Evolutionary conservation across 2,797 vertebrate species (phyloP).

Genomic region (Poecile montanus): DNA sequence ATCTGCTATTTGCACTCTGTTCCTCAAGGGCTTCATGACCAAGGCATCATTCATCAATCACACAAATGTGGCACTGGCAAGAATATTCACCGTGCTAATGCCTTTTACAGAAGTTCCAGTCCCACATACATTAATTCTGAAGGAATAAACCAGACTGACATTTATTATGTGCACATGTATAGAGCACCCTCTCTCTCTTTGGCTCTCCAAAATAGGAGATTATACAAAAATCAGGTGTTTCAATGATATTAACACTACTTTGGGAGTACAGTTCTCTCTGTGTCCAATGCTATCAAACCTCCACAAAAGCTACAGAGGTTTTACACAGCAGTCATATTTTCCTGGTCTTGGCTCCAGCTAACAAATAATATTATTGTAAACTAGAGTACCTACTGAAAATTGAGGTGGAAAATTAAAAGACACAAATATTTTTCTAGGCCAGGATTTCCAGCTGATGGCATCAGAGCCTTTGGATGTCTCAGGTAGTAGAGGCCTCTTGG

Average conservation of each 20-base stretch:
- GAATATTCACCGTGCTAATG: slow-evolving; percentile 43
- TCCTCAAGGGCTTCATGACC: slow-evolving; percentile 27
- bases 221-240: slow-evolving; percentile 38
- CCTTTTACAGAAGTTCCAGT: slow-evolving; percentile 56
- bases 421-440: neutral
- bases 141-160: slow-evolving; percentile 56
- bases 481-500: neutral
- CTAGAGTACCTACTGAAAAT: neutral
- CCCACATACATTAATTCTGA: slow-evolving; percentile 16
- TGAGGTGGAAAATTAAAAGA: neutral
- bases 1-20: neutral
- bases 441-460: neutral
- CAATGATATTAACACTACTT: neutral
- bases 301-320: neutral
- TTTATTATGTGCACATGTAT: slow-evolving; percentile 48
- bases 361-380: neutral
- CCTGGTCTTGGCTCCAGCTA: neutral
- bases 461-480: neutral
- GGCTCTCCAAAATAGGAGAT: neutral
- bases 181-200: neutral
- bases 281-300: neutral
- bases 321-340: neutral
- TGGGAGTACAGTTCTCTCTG: neutral
- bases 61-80: slow-evolving; percentile 33
- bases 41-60: slow-evolving; percentile 55